Conservation (phyloP, 2,113 vertebrate species). For the Amphiprion percula region DNA sequence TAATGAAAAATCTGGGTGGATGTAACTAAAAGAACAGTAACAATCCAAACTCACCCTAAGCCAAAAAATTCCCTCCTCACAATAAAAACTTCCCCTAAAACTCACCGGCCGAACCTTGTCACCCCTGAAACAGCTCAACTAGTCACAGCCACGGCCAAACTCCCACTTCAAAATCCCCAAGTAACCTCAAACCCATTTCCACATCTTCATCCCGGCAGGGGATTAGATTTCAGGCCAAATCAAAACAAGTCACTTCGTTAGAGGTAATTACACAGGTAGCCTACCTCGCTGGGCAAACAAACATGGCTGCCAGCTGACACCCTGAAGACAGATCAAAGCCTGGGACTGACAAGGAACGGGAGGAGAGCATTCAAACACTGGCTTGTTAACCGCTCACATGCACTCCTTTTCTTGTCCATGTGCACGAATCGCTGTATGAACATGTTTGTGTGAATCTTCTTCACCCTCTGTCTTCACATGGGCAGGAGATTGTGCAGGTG, state of each 20-base stretch:
- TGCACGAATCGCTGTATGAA: not conserved
- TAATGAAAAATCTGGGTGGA: conserved; percentile 13
- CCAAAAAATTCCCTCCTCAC: conserved; percentile 5
- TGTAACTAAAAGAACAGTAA: conserved; percentile 9
- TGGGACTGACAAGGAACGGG: conserved; percentile 61
- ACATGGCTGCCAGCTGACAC: conserved; percentile 81
- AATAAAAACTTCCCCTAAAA: conserved; percentile 35
- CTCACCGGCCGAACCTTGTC: conserved; percentile 14
- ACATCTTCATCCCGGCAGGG: conserved; percentile 60
- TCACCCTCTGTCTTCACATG: conserved; percentile 1
- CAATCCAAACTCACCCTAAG: conserved; percentile 5
- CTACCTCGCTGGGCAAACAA: conserved; percentile 82
- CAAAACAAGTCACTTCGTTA: conserved; percentile 86
- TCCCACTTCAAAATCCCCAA: conserved; percentile 55
- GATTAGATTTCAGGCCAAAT: conserved; percentile 82
- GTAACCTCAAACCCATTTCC: conserved; percentile 62
- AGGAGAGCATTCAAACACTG: conserved; percentile 49
- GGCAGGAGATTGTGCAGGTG: conserved; percentile 42
- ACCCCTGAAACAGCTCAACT: conserved; percentile 28
- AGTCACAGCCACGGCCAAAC: conserved; percentile 29
- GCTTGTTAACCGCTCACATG: conserved; percentile 43
- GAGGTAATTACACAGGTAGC: conserved; percentile 84
- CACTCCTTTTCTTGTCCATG: conserved; percentile 13
- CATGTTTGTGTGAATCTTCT: conserved; percentile 9
- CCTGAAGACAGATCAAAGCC: conserved; percentile 81